Evolutionary conservation across 2,888 invertebrate genomes (phyloP), one percentile per base, ranked within the genome.

Genomic region (Scelioninae gen. 1): DNA sequence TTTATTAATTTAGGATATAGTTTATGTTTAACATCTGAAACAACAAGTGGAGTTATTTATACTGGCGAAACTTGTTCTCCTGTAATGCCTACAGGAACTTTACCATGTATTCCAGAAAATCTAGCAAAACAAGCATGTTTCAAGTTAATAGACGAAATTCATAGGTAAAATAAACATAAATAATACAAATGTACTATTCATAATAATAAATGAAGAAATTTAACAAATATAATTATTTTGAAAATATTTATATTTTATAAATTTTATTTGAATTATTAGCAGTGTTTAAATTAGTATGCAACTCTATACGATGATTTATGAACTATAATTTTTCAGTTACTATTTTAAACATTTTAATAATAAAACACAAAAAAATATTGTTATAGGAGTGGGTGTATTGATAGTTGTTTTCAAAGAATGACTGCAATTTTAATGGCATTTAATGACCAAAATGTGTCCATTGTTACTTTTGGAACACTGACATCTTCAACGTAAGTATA

Each of bases 21-120:
- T 0, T 93, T 99, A 79, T 96, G 96, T 88, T 93, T 99, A 29
- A 94, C 96, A 0, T 99, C 99, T 0, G 98, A 99, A 93, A 99
- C 98, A 0, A 97, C 96, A 9, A 96, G 96, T 72, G 98, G 97
- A 84, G 94, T 96, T 0, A 94, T 95, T 89, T 95, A 92, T 31
- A 89, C 90, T 56, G 92, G 92, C 1, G 93, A 93, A 85, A 88
- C 90, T 51, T 92, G 90, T 80, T 93, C 93, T 5, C 90, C 91
- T 5, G 80, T 90, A 15, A 91, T 90, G 88, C 89, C 87, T 38
- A 86, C 90, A 11, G 89, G 88, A 53, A 91, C 92, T 32, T 84
- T 95, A 66, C 94, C 94, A 1, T 94, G 95, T 0, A 93, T 98
- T 11, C 98, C 99, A 0, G 99, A 99, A 93, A 98, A 99, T 86